These are phyloP conservation scores for Melanophora roralis DNA, from an alignment of 2,888 invertebrate species.

Conservation along the genomic window DNA sequence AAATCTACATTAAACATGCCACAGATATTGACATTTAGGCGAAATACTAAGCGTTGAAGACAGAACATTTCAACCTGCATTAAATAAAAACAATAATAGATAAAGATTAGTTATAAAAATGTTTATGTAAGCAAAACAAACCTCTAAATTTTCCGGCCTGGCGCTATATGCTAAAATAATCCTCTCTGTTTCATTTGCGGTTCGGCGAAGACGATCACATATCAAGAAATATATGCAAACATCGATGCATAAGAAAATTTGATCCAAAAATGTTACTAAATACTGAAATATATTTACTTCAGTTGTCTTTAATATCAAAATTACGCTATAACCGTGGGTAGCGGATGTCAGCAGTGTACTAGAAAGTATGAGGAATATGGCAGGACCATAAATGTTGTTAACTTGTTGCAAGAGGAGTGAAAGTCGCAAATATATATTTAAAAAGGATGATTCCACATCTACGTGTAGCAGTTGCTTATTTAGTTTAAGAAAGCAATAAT, in stretches of 20 bases:
- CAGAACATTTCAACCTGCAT: background rate
- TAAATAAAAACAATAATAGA: no score
- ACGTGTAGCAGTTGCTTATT: background rate
- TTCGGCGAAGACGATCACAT: background rate
- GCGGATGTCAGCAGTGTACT: background rate
- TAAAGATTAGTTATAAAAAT: no score
- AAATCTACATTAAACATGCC: conserved; percentile 21
- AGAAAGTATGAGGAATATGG: background rate
- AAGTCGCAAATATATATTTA: background rate
- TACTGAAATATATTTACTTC: background rate
- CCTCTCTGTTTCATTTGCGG: background rate
- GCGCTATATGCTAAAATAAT: background rate
- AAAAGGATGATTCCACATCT: background rate
- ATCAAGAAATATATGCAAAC: background rate
- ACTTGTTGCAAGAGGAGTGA: background rate
- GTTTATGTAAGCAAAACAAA: no score
- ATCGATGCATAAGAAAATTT: background rate
- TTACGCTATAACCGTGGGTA: background rate
- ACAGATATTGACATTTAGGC: background rate
- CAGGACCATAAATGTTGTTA: background rate
- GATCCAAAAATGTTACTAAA: background rate
- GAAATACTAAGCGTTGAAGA: background rate
- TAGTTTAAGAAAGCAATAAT: background rate
- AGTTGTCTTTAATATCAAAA: no score
- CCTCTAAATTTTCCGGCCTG: no score